phyloP scores from a whole-genome alignment of 64 coral and sea anemone genomes.

The Dendronephthya gigantea region DNA sequence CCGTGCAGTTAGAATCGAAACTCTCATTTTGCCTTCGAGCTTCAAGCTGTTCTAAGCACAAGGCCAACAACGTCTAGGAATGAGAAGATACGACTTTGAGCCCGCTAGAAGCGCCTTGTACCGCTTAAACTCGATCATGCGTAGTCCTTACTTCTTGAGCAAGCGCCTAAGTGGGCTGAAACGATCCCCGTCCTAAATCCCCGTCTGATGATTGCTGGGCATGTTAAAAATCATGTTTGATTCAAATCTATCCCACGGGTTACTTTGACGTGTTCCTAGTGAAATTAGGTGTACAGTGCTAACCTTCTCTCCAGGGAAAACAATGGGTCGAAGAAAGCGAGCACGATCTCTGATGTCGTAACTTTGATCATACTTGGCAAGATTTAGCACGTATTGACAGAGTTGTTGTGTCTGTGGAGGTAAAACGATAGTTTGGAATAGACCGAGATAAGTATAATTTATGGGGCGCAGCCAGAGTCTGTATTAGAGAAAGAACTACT shows the following conservation, averaged over 20 bases:
- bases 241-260: no score
- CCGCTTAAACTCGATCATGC: neutral
- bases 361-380: slow-evolving; percentile 89
- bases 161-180: no score
- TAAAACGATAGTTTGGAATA: neutral
- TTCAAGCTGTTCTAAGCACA: neutral
- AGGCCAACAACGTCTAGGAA: neutral
- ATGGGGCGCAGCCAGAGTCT: no score
- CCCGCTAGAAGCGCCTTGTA: neutral
- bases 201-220: no score
- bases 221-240: no score
- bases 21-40: neutral
- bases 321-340: slow-evolving; percentile 71
- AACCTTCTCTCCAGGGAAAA: slow-evolving; percentile 72
- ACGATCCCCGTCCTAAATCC: no score
- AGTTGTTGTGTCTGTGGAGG: slow-evolving; percentile 55
- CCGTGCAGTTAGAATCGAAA: neutral
- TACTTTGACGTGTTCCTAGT: no score
- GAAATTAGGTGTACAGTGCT: neutral
- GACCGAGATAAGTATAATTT: no score
- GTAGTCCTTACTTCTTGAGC: no score
- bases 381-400: slow-evolving; percentile 77
- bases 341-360: slow-evolving; percentile 87
- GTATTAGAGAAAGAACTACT: no score
- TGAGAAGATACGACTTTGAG: neutral